These are phyloP conservation scores for Onychostruthus taczanowskii DNA, from an alignment of 2,113 vertebrate species.

Conservation along the genomic window DNA sequence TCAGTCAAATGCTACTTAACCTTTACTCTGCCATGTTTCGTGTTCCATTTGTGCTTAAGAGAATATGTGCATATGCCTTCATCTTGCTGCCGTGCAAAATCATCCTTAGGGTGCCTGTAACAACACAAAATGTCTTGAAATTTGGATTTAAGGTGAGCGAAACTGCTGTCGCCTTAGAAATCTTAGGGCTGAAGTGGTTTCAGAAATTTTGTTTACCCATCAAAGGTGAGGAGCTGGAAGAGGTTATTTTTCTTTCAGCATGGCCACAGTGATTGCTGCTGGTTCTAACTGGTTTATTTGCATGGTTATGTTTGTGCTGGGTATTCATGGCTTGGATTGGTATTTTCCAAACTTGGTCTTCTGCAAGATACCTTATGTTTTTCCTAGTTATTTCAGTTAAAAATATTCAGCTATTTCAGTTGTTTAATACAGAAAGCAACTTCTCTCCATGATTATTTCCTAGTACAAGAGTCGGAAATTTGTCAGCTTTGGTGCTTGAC, in stretches of 20 bases:
- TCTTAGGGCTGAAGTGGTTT: background rate
- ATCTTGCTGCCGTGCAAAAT: background rate
- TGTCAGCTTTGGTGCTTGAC: background rate
- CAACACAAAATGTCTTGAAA: background rate
- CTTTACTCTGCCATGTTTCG: constrained; percentile 50
- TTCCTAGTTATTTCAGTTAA: background rate
- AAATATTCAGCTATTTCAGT: background rate
- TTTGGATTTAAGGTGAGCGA: constrained; percentile 2
- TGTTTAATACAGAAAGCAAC: background rate
- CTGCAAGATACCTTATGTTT: background rate
- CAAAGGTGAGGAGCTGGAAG: background rate
- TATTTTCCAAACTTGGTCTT: background rate
- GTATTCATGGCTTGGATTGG: background rate
- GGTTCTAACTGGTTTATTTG: background rate
- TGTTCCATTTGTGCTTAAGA: constrained; percentile 41
- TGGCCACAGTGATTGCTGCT: background rate
- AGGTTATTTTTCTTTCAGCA: background rate
- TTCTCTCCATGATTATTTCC: constrained; percentile 38
- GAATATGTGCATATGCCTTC: constrained; percentile 17
- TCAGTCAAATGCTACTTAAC: constrained; percentile 54
- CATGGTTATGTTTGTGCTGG: background rate
- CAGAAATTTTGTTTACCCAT: background rate
- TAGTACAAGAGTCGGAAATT: constrained; percentile 7
- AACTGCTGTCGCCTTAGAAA: background rate
- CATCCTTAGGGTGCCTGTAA: constrained; percentile 14